Conservation (phyloP, 2,888 invertebrate species). For the Spatulosminthurus flaviceps region DNA sequence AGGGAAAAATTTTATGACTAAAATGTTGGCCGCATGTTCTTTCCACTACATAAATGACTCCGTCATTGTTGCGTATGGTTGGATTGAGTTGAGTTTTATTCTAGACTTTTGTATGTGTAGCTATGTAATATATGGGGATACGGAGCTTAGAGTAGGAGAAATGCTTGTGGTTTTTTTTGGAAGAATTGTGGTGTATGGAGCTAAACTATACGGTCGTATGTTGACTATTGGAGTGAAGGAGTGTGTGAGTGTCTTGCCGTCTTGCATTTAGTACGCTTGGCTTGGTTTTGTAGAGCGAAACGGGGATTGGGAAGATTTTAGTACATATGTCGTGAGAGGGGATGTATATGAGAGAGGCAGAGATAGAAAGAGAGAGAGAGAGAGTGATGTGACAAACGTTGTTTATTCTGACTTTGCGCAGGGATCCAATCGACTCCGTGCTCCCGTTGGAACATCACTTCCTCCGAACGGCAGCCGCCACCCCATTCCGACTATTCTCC, state of each 20-base stretch:
- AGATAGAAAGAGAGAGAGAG: background rate
- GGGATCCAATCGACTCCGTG: slow-evolving; percentile 82
- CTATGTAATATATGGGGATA: too few relatives aligned
- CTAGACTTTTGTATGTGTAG: too few relatives aligned
- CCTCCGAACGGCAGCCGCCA: slow-evolving; percentile 69
- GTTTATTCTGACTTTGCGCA: slow-evolving; percentile 61
- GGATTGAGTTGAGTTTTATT: too few relatives aligned
- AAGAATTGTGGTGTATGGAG: background rate
- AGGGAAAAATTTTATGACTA: too few relatives aligned
- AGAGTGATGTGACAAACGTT: slow-evolving; percentile 32
- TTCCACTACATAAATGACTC: too few relatives aligned
- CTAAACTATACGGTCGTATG: background rate
- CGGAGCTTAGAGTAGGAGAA: too few relatives aligned
- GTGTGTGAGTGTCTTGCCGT: background rate
- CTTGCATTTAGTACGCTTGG: background rate
- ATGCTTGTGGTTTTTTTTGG: too few relatives aligned
- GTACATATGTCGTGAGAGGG: slow-evolving; percentile 12
- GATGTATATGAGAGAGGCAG: background rate
- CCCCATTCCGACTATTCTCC: slow-evolving; percentile 70
- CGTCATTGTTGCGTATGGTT: too few relatives aligned
- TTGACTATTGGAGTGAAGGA: background rate
- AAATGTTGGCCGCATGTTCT: too few relatives aligned
- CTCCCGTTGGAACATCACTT: slow-evolving; percentile 79
- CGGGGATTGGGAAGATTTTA: slow-evolving; percentile 50
- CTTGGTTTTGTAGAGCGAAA: slow-evolving; percentile 11